Conservation (phyloP, 2,888 invertebrate genomes). For the Chloroclystis v-ata region DNA sequence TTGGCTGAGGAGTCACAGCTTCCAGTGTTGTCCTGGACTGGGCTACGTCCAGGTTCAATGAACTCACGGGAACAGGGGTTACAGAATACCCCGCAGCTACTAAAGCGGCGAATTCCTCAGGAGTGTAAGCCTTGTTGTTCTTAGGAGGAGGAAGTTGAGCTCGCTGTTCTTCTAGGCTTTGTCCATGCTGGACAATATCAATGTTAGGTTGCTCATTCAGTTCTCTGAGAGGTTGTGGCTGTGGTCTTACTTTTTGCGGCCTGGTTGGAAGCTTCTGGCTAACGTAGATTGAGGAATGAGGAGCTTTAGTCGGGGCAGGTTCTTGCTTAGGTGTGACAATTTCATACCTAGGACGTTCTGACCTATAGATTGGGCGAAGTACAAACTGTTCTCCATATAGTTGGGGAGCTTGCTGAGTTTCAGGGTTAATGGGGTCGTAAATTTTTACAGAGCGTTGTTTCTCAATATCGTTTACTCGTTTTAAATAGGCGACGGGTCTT, state of each 20-base stretch:
- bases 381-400: conserved; percentile 60
- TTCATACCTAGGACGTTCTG: conserved; percentile 58
- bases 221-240: conserved; percentile 46
- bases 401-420: conserved; percentile 52
- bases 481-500: conserved; percentile 63
- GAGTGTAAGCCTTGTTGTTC: conserved; percentile 73
- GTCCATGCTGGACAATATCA: conserved; percentile 51
- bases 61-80: conserved; percentile 68
- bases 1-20: conserved; percentile 39
- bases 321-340: conserved; percentile 42
- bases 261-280: conserved; percentile 58
- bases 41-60: conserved; percentile 48
- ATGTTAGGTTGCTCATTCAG: conserved; percentile 31
- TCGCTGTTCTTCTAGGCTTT: conserved; percentile 58
- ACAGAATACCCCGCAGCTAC: conserved; percentile 73
- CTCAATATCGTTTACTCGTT: conserved; percentile 62
- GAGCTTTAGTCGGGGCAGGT: conserved; percentile 54
- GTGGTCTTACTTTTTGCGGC: conserved; percentile 48
- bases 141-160: conserved; percentile 69
- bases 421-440: conserved; percentile 51
- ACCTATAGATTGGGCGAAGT: conserved; percentile 56
- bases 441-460: conserved; percentile 59
- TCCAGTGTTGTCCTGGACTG: conserved; percentile 62
- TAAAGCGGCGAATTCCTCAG: conserved; percentile 70
- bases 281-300: conserved; percentile 65